Evolutionary conservation across 2,113 vertebrate species (phyloP), one percentile per base, ranked within the genome.

Genomic region (Tympanuchus pallidicinctus): DNA sequence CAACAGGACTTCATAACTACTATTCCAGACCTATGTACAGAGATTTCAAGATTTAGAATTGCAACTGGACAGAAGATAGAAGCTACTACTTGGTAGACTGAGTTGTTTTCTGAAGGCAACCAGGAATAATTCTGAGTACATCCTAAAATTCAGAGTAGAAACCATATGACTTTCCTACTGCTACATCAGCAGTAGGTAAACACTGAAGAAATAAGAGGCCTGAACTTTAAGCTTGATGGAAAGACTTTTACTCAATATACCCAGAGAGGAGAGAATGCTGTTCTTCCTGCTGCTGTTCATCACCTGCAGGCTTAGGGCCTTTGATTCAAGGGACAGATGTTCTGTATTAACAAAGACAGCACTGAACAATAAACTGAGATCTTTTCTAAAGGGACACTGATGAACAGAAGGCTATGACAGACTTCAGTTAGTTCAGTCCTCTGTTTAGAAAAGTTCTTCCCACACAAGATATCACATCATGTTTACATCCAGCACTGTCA

Each of bases 141-240:
- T 64, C 56, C 42, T 74, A 67, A 19, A 81, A 90, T 64, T 72
- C 56, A 42, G 59, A 89, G 32, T 25, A 93, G 61, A 38, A 90
- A 34, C 47, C 21, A 14, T 3, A 42, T 0, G 2, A 63, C 43
- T 90, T 83, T 74, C 67, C 30, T 86, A 30, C 56, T 71, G 61
- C 20, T 67, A 67, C 82, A 83, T 83, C 61, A 88, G 65, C 86
- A 56, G 64, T 50, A 83, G 42, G 75, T 77, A 91, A 88, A 77
- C 72, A 83, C 2, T 27, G 1, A 40, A 60, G 32, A 88, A 93
- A 74, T 73, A 93, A 95, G 11, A 82, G 92, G 87, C 82, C 54
- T 87, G 89, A 84, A 5, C 60, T 34, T 60, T 28, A 86, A 82
- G 47, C 60, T 7, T 64, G 22, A 47, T 77, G 45, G 80, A 52